Base-by-base conservation (phyloP, 2,113 vertebrate genomes). In the Chaetops frenatus region DNA sequence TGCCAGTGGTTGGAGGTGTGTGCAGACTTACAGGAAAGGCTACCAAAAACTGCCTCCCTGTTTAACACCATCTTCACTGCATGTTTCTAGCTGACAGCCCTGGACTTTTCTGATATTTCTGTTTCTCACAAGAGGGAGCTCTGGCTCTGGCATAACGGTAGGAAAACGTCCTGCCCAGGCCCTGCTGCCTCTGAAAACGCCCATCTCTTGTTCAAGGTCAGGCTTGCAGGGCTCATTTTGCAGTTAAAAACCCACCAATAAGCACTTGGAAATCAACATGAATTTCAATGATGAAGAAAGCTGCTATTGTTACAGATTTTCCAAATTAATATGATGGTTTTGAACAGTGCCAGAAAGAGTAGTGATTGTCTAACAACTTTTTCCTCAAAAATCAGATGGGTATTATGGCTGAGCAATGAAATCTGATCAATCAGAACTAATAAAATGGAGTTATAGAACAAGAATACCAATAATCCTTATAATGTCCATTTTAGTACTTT, bases 51-150 rank as follows among this genome's bases (percentile, higher is more conserved):
- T 3, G 0, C 35, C 12, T 57, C 25, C 33, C 35, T 50, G 6
- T 12, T 54, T 58, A 56, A 21, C 38, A 74, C 8, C 15, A 38
- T 36, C 48, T 53, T 54, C 51, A 13, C 58, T 22, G 29, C 29
- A 3, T 12, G 1, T 50, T 81, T 48, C 38, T 27, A 58, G 20
- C 0, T 29, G 48, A 54, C 28, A 60, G 8, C 6, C 35, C 28
- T 4, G 33, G 27, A 57, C 19, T 23, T 54, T 23, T n/a, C 71
- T 33, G 60, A 20, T 85, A 61, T 61, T 90, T 81, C 28, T 58
- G 38, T 96, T 93, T 77, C 61, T 94, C 97, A 95, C 96, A 94
- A 97, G 96, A 95, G 96, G 96, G 96, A 97, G 96, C 97, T 95
- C 95, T 2, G 11, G 80, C 78, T 96, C 92, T 88, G 92, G 80